phyloP scores from a whole-genome alignment of 2,888 invertebrate species.

The Selenia dentaria region DNA sequence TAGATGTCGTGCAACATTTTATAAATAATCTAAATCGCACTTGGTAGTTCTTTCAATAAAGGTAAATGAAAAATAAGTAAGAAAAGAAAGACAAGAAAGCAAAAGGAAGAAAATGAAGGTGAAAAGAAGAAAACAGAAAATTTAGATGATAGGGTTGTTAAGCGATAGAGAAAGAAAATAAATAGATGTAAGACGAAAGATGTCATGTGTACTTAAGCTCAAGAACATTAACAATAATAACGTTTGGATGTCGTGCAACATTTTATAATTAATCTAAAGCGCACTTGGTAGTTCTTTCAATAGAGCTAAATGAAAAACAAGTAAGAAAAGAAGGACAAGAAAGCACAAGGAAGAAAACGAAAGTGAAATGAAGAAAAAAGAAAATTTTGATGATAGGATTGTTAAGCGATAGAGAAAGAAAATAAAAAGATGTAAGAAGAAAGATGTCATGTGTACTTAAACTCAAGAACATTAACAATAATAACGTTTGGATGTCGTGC shows the following conservation, averaged over 20 bases:
- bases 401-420: no score
- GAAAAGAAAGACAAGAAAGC: neutral
- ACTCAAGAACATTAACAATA: slow-evolving; percentile 53
- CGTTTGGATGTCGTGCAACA: slow-evolving; percentile 45
- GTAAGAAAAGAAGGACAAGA: neutral
- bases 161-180: no score
- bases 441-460: no score
- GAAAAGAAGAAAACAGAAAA: neutral
- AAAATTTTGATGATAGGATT: no score
- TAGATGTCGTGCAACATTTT: slow-evolving; percentile 45
- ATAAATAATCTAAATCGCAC: slow-evolving; percentile 57
- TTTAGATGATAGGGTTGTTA: no score
- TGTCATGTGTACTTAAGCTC: slow-evolving; percentile 35
- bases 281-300: slow-evolving; percentile 58
- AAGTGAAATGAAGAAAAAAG: neutral
- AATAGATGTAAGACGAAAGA: no score
- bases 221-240: slow-evolving; percentile 54
- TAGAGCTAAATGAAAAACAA: slow-evolving; percentile 3
- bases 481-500: slow-evolving; percentile 48
- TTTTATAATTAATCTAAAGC: slow-evolving; percentile 48
- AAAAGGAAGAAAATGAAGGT: neutral
- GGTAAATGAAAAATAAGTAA: slow-evolving; percentile 6
- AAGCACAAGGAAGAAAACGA: neutral
- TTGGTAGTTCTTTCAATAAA: slow-evolving; percentile 48
- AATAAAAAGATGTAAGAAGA: no score